Base-by-base conservation (phyloP, 2,888 invertebrate genomes). In the Deilephila porcellus region DNA sequence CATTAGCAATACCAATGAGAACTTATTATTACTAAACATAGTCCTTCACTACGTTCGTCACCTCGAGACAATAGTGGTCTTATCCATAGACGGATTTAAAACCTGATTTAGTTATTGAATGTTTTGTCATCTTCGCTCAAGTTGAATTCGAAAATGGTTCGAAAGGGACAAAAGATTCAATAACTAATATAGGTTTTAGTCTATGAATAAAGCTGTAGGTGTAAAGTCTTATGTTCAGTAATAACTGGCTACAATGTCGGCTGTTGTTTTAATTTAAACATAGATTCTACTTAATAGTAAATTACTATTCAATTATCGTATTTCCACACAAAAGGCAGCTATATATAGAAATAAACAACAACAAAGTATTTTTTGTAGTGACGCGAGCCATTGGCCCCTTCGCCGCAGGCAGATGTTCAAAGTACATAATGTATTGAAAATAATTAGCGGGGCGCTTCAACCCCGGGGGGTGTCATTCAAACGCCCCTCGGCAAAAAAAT, bases 321-420 rank as follows among this genome's bases (percentile, higher is more conserved):
- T 56, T 56, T 11, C 53, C 4, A 56, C 53, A 56, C 17, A 56
- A 56, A 19, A 56, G 53, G 45, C 45, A 37, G 7, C 8, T 37
- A 45, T 45, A 56, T 56, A 56, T 4, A 56, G 4, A 52, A 52
- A 14, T 52, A 14, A 17, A 14, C 52, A 14, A 34, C n/a, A 63
- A 63, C 34, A 6, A 32, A 32, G 32, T 32, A 32, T 11, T 63
- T 53, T 72, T 72, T 29, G 32, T 20, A n/a, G 7, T 53, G 32
- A 56, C 64, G 34, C 25, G 56, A 64, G 64, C 63, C 72, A 72
- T 72, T 53, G 62, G 53, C 63, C 56, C 60, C 53, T 32, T 56
- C 64, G n/a, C 20, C 53, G 32, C 63, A 85, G 88, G 90, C 92
- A 92, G 92, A 92, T 92, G 92, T 91, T 87, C 85, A 78, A 70